These are phyloP conservation scores for Malurus cyaneus DNA, from an alignment of 2,113 vertebrate species.

Conservation along the genomic window DNA sequence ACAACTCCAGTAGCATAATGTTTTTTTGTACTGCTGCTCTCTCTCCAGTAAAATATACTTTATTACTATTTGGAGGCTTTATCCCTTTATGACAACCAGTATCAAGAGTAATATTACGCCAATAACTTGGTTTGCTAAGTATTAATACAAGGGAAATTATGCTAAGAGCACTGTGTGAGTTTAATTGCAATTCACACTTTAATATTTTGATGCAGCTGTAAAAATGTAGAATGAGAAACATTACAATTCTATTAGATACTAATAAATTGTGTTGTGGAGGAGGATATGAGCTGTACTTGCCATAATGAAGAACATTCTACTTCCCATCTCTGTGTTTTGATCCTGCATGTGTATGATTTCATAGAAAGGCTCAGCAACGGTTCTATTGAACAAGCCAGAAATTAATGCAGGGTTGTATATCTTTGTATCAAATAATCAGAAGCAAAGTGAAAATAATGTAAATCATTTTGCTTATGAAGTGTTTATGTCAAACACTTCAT, in stretches of 20 bases:
- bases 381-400: background rate
- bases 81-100: constrained; percentile 64
- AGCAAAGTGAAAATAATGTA: constrained; percentile 32
- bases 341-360: background rate
- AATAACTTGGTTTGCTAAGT: constrained; percentile 71
- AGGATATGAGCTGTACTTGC: constrained; percentile 47
- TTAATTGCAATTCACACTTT: constrained; percentile 70
- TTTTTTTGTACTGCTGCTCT: constrained; percentile 1
- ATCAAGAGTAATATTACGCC: constrained; percentile 69
- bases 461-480: constrained; percentile 15
- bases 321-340: constrained; percentile 27
- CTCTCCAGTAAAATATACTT: constrained; percentile 56
- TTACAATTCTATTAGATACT: constrained; percentile 70
- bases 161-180: constrained; percentile 66
- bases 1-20: constrained; percentile 33
- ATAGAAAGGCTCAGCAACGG: background rate
- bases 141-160: constrained; percentile 73
- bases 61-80: constrained; percentile 63
- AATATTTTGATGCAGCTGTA: constrained; percentile 74
- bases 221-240: constrained; percentile 69
- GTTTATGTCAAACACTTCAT: background rate
- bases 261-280: constrained; percentile 67
- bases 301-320: constrained; percentile 19
- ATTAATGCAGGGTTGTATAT: background rate
- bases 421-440: constrained; percentile 18